These are phyloP conservation scores for Drosophila busckii DNA, from an alignment of 1,140 invertebrate species.

Conservation along the genomic window DNA sequence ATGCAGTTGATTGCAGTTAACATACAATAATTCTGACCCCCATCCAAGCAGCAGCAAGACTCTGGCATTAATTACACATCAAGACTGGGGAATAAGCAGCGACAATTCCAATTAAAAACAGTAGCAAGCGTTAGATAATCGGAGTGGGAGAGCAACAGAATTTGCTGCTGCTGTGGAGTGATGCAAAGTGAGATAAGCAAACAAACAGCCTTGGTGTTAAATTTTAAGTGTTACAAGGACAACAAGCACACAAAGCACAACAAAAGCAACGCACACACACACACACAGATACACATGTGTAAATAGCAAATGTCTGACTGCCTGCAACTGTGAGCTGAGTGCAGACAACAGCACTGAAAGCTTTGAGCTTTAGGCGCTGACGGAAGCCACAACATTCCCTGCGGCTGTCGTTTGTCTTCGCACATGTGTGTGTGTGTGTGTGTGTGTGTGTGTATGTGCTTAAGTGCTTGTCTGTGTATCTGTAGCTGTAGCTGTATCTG, in stretches of 20 bases:
- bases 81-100: too few species aligned
- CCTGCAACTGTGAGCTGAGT: too few species aligned
- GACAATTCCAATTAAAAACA: too few species aligned
- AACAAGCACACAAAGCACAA: constrained; percentile 67
- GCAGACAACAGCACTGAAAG: neutral
- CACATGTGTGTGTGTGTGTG: constrained; percentile 6
- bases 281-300: constrained; percentile 1
- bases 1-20: too few species aligned
- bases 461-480: constrained; percentile 4
- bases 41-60: too few species aligned
- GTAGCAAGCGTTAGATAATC: neutral
- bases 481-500: neutral
- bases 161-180: neutral
- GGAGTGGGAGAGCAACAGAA: neutral
- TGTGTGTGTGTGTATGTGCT: constrained; percentile 1
- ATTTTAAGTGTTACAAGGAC: constrained; percentile 77
- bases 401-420: constrained; percentile 47
- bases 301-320: constrained; percentile 23
- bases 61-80: too few species aligned
- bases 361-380: too few species aligned
- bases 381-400: constrained; percentile 40
- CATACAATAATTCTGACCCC: too few species aligned
- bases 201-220: constrained; percentile 74
- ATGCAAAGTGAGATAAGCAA: constrained; percentile 65
- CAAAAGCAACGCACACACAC: constrained; percentile 21